These are phyloP conservation scores for Scaptomyza polygonia DNA, from an alignment of 2,888 invertebrate species.

Conservation along the genomic window DNA sequence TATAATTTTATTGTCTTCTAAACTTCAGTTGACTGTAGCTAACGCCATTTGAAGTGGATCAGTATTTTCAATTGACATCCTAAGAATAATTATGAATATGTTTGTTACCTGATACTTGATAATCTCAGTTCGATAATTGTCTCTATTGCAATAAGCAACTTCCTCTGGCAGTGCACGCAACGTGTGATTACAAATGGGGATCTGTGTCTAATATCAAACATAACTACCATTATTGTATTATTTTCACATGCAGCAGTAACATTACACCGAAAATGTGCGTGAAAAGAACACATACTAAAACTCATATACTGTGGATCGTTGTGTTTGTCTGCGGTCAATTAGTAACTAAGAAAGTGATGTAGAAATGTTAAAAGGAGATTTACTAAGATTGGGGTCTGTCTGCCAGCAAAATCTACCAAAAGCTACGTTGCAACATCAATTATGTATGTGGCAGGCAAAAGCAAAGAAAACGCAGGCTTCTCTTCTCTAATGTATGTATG, in stretches of 20 bases:
- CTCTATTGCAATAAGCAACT: slow-evolving; percentile 30
- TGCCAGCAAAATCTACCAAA: slow-evolving; percentile 41
- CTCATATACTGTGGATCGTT: not conserved
- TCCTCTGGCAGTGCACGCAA: slow-evolving; percentile 32
- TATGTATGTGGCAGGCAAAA: slow-evolving; percentile 21
- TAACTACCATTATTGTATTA: slow-evolving; percentile 21
- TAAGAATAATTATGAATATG: not conserved
- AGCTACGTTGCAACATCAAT: slow-evolving; percentile 49
- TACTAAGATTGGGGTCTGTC: slow-evolving; percentile 11
- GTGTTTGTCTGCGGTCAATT: slow-evolving; percentile 38
- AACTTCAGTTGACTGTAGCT: not conserved
- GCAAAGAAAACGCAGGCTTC: slow-evolving; percentile 35
- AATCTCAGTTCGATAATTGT: not conserved
- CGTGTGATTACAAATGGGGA: slow-evolving; percentile 10
- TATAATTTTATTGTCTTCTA: not conserved
- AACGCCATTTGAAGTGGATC: too few relatives aligned
- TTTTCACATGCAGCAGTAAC: slow-evolving; percentile 39
- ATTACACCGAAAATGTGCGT: slow-evolving; percentile 34
- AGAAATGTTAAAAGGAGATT: not conserved
- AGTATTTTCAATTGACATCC: not conserved
- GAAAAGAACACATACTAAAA: not conserved
- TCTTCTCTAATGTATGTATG: slow-evolving; percentile 22
- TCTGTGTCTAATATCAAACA: slow-evolving; percentile 31
- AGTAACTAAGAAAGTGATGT: slow-evolving; percentile 24
- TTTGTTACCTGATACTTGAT: not conserved